These are phyloP conservation scores for Caranx melampygus DNA, from an alignment of 2,113 vertebrate species.

Conservation along the genomic window DNA sequence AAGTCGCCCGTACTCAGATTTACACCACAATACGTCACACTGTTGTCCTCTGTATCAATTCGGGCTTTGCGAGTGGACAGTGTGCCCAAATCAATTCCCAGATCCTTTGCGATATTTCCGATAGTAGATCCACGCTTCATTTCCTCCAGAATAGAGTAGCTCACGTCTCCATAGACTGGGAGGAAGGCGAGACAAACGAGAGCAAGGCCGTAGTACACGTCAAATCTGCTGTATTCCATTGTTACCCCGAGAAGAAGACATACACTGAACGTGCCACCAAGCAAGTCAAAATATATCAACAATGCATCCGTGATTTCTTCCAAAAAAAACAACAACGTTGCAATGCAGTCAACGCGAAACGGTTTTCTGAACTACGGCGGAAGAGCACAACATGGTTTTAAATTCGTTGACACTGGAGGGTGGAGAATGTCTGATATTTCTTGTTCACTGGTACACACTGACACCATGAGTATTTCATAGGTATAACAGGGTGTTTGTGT, in stretches of 20 bases:
- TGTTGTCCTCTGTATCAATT: slow-evolving; percentile 68
- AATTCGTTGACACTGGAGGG: slow-evolving; percentile 14
- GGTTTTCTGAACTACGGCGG: background rate
- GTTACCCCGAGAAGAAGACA: background rate
- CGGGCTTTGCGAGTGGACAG: slow-evolving; percentile 77
- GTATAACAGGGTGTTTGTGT: slow-evolving; percentile 29
- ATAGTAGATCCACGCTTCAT: slow-evolving; percentile 83
- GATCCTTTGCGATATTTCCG: slow-evolving; percentile 84
- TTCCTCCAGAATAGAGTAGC: slow-evolving; percentile 80
- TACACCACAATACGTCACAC: slow-evolving; percentile 68
- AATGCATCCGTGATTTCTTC: background rate
- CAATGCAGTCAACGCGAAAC: background rate
- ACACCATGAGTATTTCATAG: slow-evolving; percentile 70
- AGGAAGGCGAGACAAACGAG: slow-evolving; percentile 34
- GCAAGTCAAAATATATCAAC: background rate
- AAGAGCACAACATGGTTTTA: background rate
- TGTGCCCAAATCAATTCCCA: slow-evolving; percentile 73
- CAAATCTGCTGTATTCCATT: slow-evolving; percentile 10
- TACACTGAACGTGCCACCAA: background rate
- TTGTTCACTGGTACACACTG: slow-evolving; percentile 59
- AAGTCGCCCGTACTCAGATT: slow-evolving; percentile 76
- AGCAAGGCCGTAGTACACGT: background rate
- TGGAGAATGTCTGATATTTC: background rate
- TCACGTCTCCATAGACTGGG: slow-evolving; percentile 67
- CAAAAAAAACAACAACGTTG: background rate